Conservation (phyloP, 2,797 vertebrate genomes). For the Morus bassanus region DNA sequence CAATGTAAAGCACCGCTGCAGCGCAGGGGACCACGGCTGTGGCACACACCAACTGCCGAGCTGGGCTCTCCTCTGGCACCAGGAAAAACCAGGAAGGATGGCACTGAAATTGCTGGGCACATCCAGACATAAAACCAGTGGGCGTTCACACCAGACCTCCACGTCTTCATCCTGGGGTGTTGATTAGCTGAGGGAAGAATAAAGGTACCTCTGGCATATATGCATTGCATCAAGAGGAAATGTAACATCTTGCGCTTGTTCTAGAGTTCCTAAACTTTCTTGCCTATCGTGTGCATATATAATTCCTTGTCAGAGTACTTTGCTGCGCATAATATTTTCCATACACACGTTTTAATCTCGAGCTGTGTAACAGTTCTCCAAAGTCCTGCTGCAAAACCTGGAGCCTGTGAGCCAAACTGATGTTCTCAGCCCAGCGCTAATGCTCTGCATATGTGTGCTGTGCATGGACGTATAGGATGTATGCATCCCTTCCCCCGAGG, state of each 20-base stretch:
- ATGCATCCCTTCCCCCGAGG: not conserved
- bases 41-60: not conserved
- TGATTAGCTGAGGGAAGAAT: not conserved
- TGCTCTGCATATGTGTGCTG: not conserved
- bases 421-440: not conserved
- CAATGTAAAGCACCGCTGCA: not conserved
- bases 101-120: not conserved
- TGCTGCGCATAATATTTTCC: not conserved
- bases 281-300: not conserved
- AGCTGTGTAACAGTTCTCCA: not conserved
- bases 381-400: not conserved
- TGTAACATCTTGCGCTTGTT: not conserved
- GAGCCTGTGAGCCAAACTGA: not conserved
- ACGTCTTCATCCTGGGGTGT: not conserved
- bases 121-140: not conserved
- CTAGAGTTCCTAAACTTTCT: not conserved
- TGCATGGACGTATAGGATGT: not conserved
- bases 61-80: not conserved
- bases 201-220: not conserved
- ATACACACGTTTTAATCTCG: not conserved
- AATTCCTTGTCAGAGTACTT: not conserved
- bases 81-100: not conserved
- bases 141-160: not conserved
- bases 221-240: not conserved
- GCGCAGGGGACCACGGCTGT: not conserved